Evolutionary conservation across 2,797 vertebrate genomes (phyloP), one percentile per base, ranked within the genome.

Genomic region (Oreochromis grahami): DNA sequence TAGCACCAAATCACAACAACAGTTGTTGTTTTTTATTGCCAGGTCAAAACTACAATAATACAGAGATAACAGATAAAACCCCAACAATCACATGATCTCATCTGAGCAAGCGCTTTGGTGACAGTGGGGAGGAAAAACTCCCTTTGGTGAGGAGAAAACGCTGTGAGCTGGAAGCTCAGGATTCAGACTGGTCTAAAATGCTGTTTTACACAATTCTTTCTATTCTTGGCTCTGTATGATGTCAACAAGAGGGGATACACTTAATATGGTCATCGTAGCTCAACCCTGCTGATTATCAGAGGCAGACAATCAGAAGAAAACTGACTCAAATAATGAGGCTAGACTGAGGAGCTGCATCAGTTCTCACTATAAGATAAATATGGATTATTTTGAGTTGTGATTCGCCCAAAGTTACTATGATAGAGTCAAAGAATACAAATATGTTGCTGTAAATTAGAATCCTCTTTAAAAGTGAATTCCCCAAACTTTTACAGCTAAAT

Each of bases 91-190:
- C 4, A 38, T 38, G 36, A 38, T 9, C 36, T 2, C 36, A 38
- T 36, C 8, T 38, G 36, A 38, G 36, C 36, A 10, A 38, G 36
- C 36, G 2, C 36, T 38, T 63, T 63, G 58, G 32, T 36, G 58
- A 63, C 58, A 63, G 58, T 63, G 32, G 32, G 32, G 32, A 63
- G 32, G 58, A 63, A 63, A 63, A 63, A 63, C 32, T 1, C 58
- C 58, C 32, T 36, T 36, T 63, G 32, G 32, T 32, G 58, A 36
- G 17, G 32, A 63, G 58, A 6, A 60, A 6, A 2, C 6, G 6
- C 17, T 63, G 58, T 2, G 68, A 1, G 0, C 41, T 0, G 43
- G 9, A 29, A 17, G 65, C 21, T 45, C 41, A 0, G 6, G 0
- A 29, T 50, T 19, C 15, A 50, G 43, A 50, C 1, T 50, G 43